Percentiles rank a stretch among this genome's conserved stretches.
phyloP scores from a whole-genome alignment of 2,888 invertebrate genomes.

The Ptilodon capucinus region DNA sequence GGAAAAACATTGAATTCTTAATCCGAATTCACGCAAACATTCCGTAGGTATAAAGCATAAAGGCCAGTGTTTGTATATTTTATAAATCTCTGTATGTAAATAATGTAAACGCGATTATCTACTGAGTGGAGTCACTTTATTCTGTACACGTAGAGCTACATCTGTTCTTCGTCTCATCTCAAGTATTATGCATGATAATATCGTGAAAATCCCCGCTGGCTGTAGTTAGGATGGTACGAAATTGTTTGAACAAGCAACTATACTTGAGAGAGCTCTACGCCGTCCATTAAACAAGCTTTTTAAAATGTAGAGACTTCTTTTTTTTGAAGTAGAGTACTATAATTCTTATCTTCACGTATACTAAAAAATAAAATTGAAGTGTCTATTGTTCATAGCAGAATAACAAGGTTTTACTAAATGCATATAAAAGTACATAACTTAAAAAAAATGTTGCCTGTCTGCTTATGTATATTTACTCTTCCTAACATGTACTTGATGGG shows the following conservation, averaged over 20 bases:
- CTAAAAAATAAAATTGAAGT: too few species aligned
- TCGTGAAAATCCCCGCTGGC: slow-evolving; percentile 41
- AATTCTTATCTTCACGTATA: too few species aligned
- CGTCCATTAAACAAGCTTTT: too few species aligned
- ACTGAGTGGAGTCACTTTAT: neutral
- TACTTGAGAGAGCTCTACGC: neutral
- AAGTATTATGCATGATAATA: slow-evolving; percentile 40
- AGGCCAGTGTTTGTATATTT: neutral
- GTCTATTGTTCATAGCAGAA: too few species aligned
- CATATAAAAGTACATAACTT: too few species aligned
- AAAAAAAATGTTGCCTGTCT: too few species aligned
- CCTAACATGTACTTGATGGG: neutral
- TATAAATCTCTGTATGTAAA: neutral
- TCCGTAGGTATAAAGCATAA: too few species aligned
- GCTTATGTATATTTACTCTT: too few species aligned
- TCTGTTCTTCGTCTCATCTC: slow-evolving; percentile 30
- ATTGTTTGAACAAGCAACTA: neutral
- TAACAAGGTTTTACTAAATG: too few species aligned
- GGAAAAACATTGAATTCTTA: too few species aligned
- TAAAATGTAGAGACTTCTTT: neutral
- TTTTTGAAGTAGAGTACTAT: too few species aligned
- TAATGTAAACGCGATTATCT: neutral
- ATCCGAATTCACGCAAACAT: too few species aligned
- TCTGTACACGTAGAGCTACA: slow-evolving; percentile 3
- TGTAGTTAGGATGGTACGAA: slow-evolving; percentile 13